phyloP scores from a whole-genome alignment of 2,888 invertebrate species.

The Meloe dianella region DNA sequence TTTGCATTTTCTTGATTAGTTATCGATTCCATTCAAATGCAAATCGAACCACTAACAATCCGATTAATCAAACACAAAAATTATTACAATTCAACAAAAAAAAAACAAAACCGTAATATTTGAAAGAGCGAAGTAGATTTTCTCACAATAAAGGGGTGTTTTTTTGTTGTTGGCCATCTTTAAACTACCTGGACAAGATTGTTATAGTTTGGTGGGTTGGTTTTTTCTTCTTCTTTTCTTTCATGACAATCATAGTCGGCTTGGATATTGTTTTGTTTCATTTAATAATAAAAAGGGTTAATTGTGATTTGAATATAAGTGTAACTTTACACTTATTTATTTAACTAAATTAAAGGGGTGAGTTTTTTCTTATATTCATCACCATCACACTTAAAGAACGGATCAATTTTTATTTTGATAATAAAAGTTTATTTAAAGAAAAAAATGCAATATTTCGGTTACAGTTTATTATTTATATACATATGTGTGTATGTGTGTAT shows the following conservation, averaged over 20 bases:
- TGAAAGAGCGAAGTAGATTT: not conserved
- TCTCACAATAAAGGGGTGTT: not conserved
- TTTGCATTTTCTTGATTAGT: constrained; percentile 37
- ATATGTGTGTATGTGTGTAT: too few relatives aligned
- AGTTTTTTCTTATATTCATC: not conserved
- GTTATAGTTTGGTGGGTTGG: too few relatives aligned
- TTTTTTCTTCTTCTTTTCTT: not conserved
- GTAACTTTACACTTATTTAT: constrained; percentile 7
- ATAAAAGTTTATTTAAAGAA: not conserved
- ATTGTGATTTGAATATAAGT: not conserved
- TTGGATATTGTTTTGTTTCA: not conserved
- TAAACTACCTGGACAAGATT: not conserved
- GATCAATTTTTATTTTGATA: not conserved
- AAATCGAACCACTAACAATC: constrained; percentile 14
- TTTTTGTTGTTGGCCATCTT: not conserved
- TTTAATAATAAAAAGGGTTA: not conserved
- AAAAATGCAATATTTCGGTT: not conserved
- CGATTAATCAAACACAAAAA: not conserved
- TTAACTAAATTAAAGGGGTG: not conserved
- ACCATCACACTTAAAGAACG: not conserved
- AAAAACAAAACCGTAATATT: not conserved
- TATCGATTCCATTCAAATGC: constrained; percentile 29
- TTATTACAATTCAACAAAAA: not conserved
- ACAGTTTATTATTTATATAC: too few relatives aligned
- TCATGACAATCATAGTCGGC: not conserved